These are phyloP conservation scores for Electrophaes corylata DNA, from an alignment of 2,888 invertebrate species.

Conservation along the genomic window DNA sequence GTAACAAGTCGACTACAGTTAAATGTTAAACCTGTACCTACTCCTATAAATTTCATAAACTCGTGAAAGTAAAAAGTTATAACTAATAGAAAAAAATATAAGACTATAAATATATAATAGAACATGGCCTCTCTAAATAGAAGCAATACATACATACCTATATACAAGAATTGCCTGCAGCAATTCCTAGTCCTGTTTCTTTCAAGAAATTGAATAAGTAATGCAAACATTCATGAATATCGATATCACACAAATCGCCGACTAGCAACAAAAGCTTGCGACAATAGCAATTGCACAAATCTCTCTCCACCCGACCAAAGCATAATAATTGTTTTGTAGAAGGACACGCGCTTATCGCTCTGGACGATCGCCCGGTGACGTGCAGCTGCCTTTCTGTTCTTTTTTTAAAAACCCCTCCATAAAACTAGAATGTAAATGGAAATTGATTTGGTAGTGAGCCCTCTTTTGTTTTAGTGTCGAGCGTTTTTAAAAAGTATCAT, in stretches of 20 bases:
- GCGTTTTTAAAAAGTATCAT: slow-evolving; percentile 4
- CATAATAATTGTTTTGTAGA: slow-evolving; percentile 78
- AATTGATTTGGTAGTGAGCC: slow-evolving; percentile 43
- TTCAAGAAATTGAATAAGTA: slow-evolving; percentile 37
- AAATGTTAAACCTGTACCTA: background rate
- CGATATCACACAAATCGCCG: slow-evolving; percentile 54
- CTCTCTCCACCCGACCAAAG: slow-evolving; percentile 59
- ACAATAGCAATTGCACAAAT: slow-evolving; percentile 70
- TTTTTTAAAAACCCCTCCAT: slow-evolving; percentile 58
- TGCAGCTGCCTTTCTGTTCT: slow-evolving; percentile 73
- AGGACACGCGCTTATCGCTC: slow-evolving; percentile 73
- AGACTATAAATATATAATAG: no score
- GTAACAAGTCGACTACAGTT: background rate
- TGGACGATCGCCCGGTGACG: slow-evolving; percentile 62
- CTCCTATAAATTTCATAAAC: background rate
- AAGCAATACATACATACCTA: no score
- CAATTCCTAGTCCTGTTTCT: slow-evolving; percentile 4
- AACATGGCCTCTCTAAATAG: no score
- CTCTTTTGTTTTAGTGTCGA: slow-evolving; percentile 30
- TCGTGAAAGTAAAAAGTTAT: background rate
- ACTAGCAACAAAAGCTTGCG: slow-evolving; percentile 56
- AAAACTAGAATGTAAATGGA: slow-evolving; percentile 50
- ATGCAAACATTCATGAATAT: slow-evolving; percentile 47
- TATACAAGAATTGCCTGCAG: no score
- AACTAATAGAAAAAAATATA: no score